A percentile compares a stretch with the other conserved stretches of the same genome.
Conservation (phyloP, 1,140 invertebrate species). For the Portunus trituberculatus region DNA sequence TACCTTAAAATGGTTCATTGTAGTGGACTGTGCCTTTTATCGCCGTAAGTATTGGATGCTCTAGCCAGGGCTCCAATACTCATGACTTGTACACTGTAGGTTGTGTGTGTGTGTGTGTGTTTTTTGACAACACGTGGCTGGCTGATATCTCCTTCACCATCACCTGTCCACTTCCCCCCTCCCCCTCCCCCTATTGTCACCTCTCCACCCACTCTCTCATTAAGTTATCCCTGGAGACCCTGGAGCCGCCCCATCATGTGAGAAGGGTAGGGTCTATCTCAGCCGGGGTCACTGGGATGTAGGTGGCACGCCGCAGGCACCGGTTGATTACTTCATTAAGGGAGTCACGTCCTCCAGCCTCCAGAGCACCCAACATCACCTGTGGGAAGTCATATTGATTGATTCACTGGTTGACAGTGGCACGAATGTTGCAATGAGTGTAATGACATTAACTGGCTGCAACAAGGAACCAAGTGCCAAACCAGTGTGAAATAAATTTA, state of each 20-base stretch:
- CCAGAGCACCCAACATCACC: conserved; percentile 88
- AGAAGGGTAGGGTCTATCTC: conserved; percentile 76
- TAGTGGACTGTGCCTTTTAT: no score
- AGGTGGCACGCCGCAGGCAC: conserved; percentile 83
- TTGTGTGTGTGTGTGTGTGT: background rate
- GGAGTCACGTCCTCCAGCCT: conserved; percentile 92
- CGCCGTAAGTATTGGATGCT: no score
- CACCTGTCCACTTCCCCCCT: background rate
- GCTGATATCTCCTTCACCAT: background rate
- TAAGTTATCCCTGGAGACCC: background rate
- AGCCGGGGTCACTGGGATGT: conserved; percentile 71
- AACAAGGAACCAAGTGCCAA: no score
- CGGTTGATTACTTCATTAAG: conserved; percentile 93
- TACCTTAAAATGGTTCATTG: no score
- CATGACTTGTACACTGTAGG: no score
- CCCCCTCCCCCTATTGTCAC: background rate
- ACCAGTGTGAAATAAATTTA: no score
- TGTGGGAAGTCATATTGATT: conserved; percentile 79
- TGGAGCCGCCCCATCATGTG: conserved; percentile 62
- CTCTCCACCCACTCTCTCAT: background rate
- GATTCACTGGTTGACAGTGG: no score
- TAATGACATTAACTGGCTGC: no score
- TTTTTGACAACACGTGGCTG: background rate
- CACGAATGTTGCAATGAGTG: no score
- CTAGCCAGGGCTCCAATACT: no score